Percentiles rank a stretch among this genome's conserved stretches.
These are phyloP conservation scores for Caradrina kadenii DNA, from an alignment of 2,888 invertebrate genomes.

Conservation along the genomic window DNA sequence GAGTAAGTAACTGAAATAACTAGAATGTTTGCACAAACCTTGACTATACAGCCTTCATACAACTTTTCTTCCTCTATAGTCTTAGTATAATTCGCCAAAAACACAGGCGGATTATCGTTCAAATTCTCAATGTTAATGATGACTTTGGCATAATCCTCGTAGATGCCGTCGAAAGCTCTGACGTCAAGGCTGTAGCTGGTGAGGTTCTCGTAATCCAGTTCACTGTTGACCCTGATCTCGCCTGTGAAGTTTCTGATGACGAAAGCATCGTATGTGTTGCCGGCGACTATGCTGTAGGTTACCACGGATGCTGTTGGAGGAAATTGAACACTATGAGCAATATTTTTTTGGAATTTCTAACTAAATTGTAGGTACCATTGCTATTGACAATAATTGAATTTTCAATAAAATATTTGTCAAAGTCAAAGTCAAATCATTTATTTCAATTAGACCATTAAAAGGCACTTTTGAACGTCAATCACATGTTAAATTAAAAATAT, in stretches of 20 bases:
- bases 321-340: not conserved
- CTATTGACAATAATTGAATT: too few species aligned
- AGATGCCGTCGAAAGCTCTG: constrained; percentile 95
- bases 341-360: not conserved
- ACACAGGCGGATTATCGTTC: constrained; percentile 98
- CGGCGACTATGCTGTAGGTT: constrained; percentile 96
- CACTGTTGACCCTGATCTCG: constrained; percentile 94
- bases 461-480: too few species aligned
- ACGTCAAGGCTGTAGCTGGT: constrained; percentile 96
- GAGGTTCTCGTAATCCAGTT: constrained; percentile 95
- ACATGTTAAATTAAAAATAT: too few species aligned
- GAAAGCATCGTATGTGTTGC: constrained; percentile 96
- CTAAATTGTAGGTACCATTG: not conserved
- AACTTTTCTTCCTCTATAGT: constrained; percentile 94
- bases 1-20: too few species aligned
- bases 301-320: constrained; percentile 93
- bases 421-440: too few species aligned
- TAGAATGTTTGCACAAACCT: constrained; percentile 77
- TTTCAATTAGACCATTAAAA: too few species aligned
- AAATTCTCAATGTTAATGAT: constrained; percentile 96
- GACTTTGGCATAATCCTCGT: constrained; percentile 95
- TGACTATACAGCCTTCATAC: constrained; percentile 93
- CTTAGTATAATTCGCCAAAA: constrained; percentile 93
- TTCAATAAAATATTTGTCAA: too few species aligned
- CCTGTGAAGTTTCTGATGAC: constrained; percentile 96